Percentiles rank a stretch among this genome's conserved stretches.
Evolutionary conservation across 2,113 vertebrate genomes (phyloP).

Genomic region (Oreochromis spilurus): DNA sequence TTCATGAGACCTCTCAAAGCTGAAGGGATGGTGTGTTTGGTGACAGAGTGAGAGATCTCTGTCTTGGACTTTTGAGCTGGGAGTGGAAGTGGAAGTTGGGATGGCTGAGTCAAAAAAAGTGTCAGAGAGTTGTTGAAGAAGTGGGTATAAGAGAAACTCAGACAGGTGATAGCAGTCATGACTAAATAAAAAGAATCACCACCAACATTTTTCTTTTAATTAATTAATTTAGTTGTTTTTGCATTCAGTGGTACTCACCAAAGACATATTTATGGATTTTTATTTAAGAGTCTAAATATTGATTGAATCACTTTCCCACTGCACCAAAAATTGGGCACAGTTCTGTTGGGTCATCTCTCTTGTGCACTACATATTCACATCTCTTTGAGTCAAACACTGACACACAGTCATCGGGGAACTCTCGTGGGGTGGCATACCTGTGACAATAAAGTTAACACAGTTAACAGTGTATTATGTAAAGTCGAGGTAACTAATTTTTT

Average conservation of each 20-base stretch:
- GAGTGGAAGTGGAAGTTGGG: background rate
- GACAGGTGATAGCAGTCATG: background rate
- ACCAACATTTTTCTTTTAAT: background rate
- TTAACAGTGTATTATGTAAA: background rate
- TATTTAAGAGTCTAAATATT: background rate
- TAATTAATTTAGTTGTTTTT: background rate
- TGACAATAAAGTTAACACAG: background rate
- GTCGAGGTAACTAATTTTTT: background rate
- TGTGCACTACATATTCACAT: constrained; percentile 53
- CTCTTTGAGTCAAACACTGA: constrained; percentile 20
- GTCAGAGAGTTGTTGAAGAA: background rate
- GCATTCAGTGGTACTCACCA: background rate
- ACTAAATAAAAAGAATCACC: background rate
- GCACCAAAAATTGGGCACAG: background rate
- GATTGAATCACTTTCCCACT: constrained; percentile 38
- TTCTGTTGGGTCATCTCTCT: constrained; percentile 19
- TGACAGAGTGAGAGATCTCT: background rate
- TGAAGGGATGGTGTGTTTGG: background rate
- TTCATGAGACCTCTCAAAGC: background rate
- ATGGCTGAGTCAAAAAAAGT: background rate
- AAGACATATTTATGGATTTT: background rate
- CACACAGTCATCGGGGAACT: constrained; percentile 10
- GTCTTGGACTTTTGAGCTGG: background rate
- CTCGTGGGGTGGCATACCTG: background rate
- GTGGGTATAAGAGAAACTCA: background rate